phyloP scores from a whole-genome alignment of 2,888 invertebrate genomes.

The Scaptodrosophila latifasciaeformis region DNA sequence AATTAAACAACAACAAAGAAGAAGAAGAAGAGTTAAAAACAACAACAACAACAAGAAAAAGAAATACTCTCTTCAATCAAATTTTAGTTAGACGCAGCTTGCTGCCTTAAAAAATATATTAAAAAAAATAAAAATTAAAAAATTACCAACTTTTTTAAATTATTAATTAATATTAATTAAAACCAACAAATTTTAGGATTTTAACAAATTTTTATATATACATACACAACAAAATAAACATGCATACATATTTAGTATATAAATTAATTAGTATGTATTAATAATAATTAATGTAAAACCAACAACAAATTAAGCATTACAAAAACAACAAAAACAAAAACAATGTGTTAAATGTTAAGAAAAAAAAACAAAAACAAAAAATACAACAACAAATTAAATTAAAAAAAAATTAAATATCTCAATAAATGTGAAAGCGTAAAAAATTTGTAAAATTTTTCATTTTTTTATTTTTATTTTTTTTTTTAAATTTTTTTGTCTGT shows the following conservation, averaged over 20 bases:
- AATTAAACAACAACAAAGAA: constrained; percentile 16
- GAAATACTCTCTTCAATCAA: constrained; percentile 38
- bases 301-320: constrained; percentile 20
- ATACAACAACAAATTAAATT: constrained; percentile 3
- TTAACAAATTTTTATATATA: constrained; percentile 63
- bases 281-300: constrained; percentile 3
- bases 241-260: no score
- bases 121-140: constrained; percentile 24
- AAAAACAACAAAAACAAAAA: constrained; percentile 22
- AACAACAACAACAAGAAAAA: constrained; percentile 16
- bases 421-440: constrained; percentile 68
- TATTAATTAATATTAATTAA: constrained; percentile 67
- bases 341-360: constrained; percentile 54
- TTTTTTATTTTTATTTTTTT: no score
- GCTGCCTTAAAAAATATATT: constrained; percentile 62
- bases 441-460: constrained; percentile 59
- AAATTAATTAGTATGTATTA: constrained; percentile 45
- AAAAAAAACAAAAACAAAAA: constrained; percentile 26
- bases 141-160: constrained; percentile 62
- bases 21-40: constrained; percentile 7
- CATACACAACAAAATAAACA: background rate
- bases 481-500: constrained; percentile 60
- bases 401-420: constrained; percentile 49
- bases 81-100: constrained; percentile 67
- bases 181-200: constrained; percentile 69